phyloP scores from a whole-genome alignment of 1,140 invertebrate genomes.

The Babylonia areolata region DNA sequence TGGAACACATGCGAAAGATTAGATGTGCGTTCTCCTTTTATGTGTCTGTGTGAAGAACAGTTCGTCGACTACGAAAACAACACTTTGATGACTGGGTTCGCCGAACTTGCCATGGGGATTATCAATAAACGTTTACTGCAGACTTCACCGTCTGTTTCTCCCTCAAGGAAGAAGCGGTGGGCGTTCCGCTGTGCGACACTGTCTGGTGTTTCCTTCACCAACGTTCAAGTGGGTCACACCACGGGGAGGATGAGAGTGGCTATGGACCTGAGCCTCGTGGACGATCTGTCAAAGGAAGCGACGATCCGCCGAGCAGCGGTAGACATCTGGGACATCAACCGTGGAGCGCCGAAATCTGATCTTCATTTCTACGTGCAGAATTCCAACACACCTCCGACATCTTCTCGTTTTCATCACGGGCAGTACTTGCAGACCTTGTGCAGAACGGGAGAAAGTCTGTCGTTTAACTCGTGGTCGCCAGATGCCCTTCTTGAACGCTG shows the following conservation, averaged over 20 bases:
- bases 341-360: not conserved
- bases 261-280: conserved; percentile 6
- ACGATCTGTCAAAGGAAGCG: not conserved
- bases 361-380: not conserved
- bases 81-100: conserved; percentile 21
- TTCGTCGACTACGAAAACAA: not conserved
- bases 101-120: not conserved
- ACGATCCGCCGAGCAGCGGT: not conserved
- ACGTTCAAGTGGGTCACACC: not conserved
- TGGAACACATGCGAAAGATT: not conserved
- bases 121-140: not conserved
- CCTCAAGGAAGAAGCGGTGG: too few species aligned
- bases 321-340: not conserved
- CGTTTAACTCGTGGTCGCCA: not conserved
- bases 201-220: conserved; percentile 16
- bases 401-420: not conserved
- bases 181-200: not conserved
- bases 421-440: not conserved
- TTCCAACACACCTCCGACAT: not conserved
- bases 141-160: not conserved
- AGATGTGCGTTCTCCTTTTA: conserved; percentile 4
- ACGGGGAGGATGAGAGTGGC: not conserved
- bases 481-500: not conserved
- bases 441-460: not conserved
- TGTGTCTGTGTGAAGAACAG: conserved; percentile 29